Percentiles rank a stretch among this genome's conserved stretches.
Evolutionary conservation across 2,888 invertebrate species (phyloP).

Genomic region (Bruchidius siliquastri): DNA sequence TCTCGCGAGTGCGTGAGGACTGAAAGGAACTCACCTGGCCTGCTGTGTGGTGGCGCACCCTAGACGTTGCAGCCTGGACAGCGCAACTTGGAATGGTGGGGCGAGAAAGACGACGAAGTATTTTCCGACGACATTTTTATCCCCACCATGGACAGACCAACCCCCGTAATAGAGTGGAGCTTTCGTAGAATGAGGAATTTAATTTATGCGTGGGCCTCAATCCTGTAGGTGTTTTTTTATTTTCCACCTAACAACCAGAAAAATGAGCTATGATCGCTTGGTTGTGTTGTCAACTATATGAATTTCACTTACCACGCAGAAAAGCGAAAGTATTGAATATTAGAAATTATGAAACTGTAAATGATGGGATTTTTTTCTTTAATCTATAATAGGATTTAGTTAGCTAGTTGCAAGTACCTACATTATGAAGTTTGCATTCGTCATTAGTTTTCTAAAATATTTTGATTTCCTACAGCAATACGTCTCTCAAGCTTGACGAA

Average conservation of each 20-base stretch:
- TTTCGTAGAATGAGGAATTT: neutral
- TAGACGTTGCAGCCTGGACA: slow-evolving; percentile 32
- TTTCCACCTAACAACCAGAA: too few species aligned
- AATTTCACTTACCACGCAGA: too few species aligned
- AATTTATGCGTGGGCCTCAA: neutral
- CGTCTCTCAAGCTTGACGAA: too few species aligned
- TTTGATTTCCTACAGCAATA: too few species aligned
- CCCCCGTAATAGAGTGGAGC: slow-evolving; percentile 21
- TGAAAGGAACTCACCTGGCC: slow-evolving; percentile 24
- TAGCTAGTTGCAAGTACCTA: too few species aligned
- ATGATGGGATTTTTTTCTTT: too few species aligned
- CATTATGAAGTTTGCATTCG: too few species aligned
- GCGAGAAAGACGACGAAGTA: slow-evolving; percentile 23
- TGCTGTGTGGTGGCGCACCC: slow-evolving; percentile 12
- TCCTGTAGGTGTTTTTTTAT: neutral
- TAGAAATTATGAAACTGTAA: too few species aligned
- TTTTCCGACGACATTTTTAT: slow-evolving; percentile 32
- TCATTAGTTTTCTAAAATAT: too few species aligned
- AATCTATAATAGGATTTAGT: too few species aligned
- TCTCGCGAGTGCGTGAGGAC: neutral
- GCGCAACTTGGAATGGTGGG: slow-evolving; percentile 37
- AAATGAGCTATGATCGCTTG: neutral
- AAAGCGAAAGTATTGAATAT: too few species aligned
- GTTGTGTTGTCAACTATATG: too few species aligned
- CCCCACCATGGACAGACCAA: slow-evolving; percentile 30